These are phyloP conservation scores for Ramphastos sulfuratus DNA, from an alignment of 2,113 vertebrate genomes.

Conservation along the genomic window DNA sequence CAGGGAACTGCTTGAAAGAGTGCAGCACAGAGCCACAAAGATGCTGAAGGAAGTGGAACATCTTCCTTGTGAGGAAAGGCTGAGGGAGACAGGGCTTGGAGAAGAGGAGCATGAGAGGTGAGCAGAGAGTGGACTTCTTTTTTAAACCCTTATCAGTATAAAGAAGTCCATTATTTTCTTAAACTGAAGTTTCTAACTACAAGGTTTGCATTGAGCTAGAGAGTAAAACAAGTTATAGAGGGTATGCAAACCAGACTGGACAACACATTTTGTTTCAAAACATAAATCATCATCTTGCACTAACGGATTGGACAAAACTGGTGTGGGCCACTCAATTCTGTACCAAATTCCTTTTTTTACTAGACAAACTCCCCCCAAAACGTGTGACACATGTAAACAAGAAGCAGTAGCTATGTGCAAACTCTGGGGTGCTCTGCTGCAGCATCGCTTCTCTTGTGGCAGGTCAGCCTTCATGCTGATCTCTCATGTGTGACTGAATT, in stretches of 20 bases:
- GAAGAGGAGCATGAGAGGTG: too few relatives aligned
- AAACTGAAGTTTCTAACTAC: not conserved
- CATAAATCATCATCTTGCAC: not conserved
- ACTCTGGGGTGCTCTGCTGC: not conserved
- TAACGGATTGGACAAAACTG: not conserved
- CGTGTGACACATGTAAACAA: not conserved
- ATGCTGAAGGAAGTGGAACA: too few relatives aligned
- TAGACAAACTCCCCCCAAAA: not conserved
- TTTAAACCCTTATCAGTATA: not conserved
- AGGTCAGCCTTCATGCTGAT: not conserved
- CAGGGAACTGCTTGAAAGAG: too few relatives aligned
- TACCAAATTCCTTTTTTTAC: not conserved
- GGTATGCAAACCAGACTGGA: not conserved
- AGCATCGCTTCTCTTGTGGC: not conserved
- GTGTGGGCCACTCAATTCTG: accelerated
- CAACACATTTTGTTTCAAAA: not conserved
- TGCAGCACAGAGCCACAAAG: too few relatives aligned
- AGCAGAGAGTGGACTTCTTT: accelerated
- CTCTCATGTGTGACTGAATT: not conserved
- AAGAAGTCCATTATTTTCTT: not conserved
- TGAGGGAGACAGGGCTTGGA: too few relatives aligned
- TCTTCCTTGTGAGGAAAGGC: not conserved
- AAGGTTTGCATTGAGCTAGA: not conserved
- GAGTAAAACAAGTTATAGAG: not conserved
- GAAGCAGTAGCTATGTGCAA: not conserved